These are phyloP conservation scores for Tarsius wallacei DNA, from an alignment of 2,797 vertebrate genomes.

Conservation along the genomic window DNA sequence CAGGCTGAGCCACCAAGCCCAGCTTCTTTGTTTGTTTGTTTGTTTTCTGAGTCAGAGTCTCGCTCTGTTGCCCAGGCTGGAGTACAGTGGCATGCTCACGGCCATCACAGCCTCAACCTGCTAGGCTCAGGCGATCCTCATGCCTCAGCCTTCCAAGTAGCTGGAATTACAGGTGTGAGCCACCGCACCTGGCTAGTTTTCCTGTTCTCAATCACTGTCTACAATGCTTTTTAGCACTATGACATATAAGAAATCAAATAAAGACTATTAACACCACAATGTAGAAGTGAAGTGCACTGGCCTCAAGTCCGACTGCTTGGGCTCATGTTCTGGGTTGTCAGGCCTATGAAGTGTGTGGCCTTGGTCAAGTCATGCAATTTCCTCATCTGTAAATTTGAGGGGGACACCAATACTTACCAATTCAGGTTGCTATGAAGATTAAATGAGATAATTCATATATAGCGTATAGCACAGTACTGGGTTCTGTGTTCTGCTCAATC, in stretches of 20 bases:
- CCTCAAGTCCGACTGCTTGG: not conserved
- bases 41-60: too few species aligned
- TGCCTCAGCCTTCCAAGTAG: too few species aligned
- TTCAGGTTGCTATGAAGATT: not conserved
- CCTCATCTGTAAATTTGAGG: not conserved
- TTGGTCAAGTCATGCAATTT: not conserved
- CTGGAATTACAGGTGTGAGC: too few species aligned
- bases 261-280: not conserved
- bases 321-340: not conserved
- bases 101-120: too few species aligned
- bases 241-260: not conserved
- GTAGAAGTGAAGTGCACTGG: not conserved
- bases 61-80: too few species aligned
- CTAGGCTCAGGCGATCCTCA: too few species aligned
- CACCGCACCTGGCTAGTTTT: not conserved
- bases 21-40: too few species aligned
- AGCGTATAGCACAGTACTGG: not conserved
- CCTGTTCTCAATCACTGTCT: constrained; percentile 14
- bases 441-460: not conserved
- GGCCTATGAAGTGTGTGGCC: not conserved
- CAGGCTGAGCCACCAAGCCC: too few species aligned
- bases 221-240: not conserved
- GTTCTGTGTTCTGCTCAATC: not conserved
- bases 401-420: not conserved
- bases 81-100: too few species aligned